phyloP scores from a whole-genome alignment of 2,113 vertebrate genomes.

The Labeo catla region DNA sequence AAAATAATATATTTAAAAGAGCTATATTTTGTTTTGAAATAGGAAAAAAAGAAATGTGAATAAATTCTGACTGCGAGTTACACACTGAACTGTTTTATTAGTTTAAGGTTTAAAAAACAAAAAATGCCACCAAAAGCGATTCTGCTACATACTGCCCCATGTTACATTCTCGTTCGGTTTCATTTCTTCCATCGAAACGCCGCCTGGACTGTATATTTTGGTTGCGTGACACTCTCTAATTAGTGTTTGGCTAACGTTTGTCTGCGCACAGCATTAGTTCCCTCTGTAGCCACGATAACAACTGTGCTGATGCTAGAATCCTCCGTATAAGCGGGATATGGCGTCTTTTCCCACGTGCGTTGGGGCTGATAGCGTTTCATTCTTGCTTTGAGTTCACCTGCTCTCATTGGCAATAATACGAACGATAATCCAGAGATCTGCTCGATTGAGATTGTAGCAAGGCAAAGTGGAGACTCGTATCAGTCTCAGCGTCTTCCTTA shows the following conservation, averaged over 20 bases:
- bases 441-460: conserved; percentile 48
- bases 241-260: conserved; percentile 25
- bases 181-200: conserved; percentile 31
- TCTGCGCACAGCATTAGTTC: conserved; percentile 38
- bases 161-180: conserved; percentile 43
- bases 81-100: conserved; percentile 76
- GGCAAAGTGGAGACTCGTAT: conserved; percentile 32
- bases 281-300: conserved; percentile 57
- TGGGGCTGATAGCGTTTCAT: conserved; percentile 43
- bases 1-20: conserved; percentile 80
- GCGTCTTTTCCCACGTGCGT: conserved; percentile 45
- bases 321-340: conserved; percentile 36
- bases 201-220: conserved; percentile 45
- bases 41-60: conserved; percentile 75
- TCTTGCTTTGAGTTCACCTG: conserved; percentile 41
- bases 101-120: conserved; percentile 67
- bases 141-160: conserved; percentile 75
- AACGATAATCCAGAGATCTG: conserved; percentile 31
- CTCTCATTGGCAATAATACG: conserved; percentile 59
- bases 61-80: conserved; percentile 78
- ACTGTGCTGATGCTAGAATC: conserved; percentile 54
- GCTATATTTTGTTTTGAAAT: conserved; percentile 84
- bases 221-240: neutral
- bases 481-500: conserved; percentile 38
- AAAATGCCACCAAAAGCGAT: conserved; percentile 62